These are phyloP conservation scores for Eremophila alpestris DNA, from an alignment of 2,797 vertebrate species.

Conservation along the genomic window DNA sequence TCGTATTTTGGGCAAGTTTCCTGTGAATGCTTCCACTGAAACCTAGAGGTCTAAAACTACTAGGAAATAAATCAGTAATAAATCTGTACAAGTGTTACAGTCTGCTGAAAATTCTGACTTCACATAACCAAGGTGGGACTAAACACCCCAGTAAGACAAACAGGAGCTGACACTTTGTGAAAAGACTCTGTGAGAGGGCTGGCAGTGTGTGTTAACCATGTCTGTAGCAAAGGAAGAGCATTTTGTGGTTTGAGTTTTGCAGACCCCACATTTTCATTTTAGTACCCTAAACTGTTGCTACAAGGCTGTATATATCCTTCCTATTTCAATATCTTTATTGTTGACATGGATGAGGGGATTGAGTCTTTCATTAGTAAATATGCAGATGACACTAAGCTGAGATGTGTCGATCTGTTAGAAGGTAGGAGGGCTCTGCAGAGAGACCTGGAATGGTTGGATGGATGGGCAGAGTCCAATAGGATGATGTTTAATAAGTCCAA, in stretches of 20 bases:
- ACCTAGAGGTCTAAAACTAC: neutral
- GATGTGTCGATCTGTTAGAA: accelerated
- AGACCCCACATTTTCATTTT: neutral
- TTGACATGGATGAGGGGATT: neutral
- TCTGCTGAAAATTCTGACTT: neutral
- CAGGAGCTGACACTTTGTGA: neutral
- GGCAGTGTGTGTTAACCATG: neutral
- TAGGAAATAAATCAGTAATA: neutral
- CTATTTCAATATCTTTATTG: neutral
- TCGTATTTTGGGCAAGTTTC: neutral
- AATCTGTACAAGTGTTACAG: neutral
- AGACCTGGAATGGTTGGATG: neutral
- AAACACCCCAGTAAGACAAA: neutral
- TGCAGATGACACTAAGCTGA: neutral
- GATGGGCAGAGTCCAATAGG: neutral
- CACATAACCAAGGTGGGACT: neutral
- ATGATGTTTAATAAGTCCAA: neutral
- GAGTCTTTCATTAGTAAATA: neutral
- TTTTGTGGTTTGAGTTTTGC: neutral
- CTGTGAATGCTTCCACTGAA: neutral
- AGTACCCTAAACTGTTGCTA: neutral
- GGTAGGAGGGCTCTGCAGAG: neutral
- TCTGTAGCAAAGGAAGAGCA: neutral
- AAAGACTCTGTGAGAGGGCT: neutral
- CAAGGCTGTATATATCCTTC: neutral